A percentile compares a stretch with the other conserved stretches of the same genome.
phyloP scores from a whole-genome alignment of 2,113 vertebrate species.

The Ophthalmolycus amberensis region DNA sequence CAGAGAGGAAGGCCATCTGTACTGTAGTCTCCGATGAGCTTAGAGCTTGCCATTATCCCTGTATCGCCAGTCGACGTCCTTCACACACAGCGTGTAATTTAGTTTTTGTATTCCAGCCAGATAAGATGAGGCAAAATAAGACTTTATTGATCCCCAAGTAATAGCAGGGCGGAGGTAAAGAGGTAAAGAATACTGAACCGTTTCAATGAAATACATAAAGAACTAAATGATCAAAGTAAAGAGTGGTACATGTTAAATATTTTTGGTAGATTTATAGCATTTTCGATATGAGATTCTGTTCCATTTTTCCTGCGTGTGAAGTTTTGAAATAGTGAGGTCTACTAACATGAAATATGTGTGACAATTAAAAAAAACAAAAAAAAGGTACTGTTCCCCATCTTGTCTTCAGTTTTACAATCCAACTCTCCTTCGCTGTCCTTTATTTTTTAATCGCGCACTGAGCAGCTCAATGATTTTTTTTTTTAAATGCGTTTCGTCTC shows the following conservation, averaged over 20 bases:
- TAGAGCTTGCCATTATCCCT: background rate
- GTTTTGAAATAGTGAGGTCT: background rate
- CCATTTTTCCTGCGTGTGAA: background rate
- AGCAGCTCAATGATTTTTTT: conserved; percentile 5
- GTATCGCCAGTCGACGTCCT: background rate
- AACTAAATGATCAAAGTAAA: background rate
- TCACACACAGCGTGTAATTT: background rate
- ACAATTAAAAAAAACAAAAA: background rate
- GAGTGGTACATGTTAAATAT: background rate
- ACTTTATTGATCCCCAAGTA: background rate
- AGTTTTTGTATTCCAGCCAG: background rate
- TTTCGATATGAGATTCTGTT: background rate
- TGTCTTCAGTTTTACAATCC: conserved; percentile 1
- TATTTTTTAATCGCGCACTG: background rate
- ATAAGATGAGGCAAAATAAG: background rate
- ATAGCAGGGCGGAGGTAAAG: background rate
- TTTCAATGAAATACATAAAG: background rate
- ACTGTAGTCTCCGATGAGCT: background rate
- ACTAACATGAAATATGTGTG: background rate
- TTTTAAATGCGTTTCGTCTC: background rate
- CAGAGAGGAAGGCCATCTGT: conserved; percentile 19
- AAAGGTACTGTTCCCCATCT: background rate
- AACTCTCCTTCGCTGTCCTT: background rate
- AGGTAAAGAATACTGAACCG: background rate
- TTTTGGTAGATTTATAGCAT: background rate